Evolutionary conservation across 2,797 vertebrate genomes (phyloP).

Genomic region (Bucorvus abyssinicus): DNA sequence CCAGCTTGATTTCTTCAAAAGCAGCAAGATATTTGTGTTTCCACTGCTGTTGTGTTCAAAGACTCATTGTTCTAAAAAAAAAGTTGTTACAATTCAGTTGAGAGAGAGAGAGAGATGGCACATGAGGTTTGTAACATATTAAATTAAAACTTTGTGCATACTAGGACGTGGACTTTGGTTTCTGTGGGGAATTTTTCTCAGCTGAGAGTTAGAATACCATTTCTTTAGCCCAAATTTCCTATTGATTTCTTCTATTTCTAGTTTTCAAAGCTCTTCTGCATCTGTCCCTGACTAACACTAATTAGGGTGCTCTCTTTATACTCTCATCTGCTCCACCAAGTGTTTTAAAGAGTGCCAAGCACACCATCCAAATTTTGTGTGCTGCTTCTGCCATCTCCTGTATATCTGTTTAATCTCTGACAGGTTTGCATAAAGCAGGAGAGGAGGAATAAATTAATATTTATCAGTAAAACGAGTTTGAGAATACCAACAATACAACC

Average conservation of each 20-base stretch:
- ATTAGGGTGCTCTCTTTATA: neutral
- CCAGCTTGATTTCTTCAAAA: neutral
- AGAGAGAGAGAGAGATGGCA: neutral
- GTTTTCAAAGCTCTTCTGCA: neutral
- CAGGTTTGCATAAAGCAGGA: neutral
- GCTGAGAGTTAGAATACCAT: neutral
- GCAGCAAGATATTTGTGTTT: neutral
- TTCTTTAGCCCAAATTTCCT: neutral
- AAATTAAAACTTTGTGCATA: neutral
- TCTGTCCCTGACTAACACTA: neutral
- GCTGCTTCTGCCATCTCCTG: slow-evolving; percentile 60
- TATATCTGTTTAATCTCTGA: slow-evolving; percentile 28
- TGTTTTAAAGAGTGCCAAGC: slow-evolving; percentile 21
- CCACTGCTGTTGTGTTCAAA: neutral
- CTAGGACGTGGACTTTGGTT: neutral
- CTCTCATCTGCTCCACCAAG: slow-evolving; percentile 10
- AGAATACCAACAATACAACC: neutral
- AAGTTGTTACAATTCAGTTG: neutral
- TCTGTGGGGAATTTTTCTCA: neutral
- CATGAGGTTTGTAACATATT: rapidly evolving
- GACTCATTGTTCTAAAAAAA: neutral
- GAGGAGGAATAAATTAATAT: neutral
- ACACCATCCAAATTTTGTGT: neutral
- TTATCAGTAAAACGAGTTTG: neutral
- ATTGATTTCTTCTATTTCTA: neutral